Percentiles rank a stretch among this genome's conserved stretches.
Evolutionary conservation across 2,888 invertebrate genomes (phyloP).

Genomic region (Ceraclea dissimilis): DNA sequence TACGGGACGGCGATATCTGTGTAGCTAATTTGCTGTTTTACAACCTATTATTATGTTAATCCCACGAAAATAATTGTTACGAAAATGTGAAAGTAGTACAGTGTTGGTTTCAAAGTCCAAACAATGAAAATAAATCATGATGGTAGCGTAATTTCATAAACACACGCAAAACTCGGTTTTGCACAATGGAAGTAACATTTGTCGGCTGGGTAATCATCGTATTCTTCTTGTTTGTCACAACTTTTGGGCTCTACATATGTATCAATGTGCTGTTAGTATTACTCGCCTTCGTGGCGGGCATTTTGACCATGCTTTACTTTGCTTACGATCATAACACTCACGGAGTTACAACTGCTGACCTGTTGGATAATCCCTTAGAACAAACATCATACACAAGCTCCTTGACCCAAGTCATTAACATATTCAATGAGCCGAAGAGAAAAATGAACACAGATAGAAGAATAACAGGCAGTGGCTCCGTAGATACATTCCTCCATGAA

Average conservation of each 20-base stretch:
- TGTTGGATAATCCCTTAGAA: constrained; percentile 43
- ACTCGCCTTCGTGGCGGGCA: constrained; percentile 30
- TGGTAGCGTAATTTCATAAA: too few relatives aligned
- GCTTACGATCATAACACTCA: constrained; percentile 35
- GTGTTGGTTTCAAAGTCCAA: neutral
- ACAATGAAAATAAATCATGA: too few relatives aligned
- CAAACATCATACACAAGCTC: constrained; percentile 41
- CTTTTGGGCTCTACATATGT: constrained; percentile 38
- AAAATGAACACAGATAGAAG: constrained; percentile 39
- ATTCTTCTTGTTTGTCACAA: constrained; percentile 34
- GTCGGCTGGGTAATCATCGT: constrained; percentile 36
- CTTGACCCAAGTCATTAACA: constrained; percentile 28
- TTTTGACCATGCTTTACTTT: constrained; percentile 36
- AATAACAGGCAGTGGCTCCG: constrained; percentile 77
- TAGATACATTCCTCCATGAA: constrained; percentile 80
- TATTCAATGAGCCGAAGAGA: constrained; percentile 17
- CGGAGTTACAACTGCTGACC: constrained; percentile 31
- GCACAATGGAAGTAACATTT: constrained; percentile 12
- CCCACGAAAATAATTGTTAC: neutral
- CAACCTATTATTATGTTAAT: neutral
- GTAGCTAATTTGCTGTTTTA: neutral
- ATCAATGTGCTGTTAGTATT: constrained; percentile 31
- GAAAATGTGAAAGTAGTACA: neutral
- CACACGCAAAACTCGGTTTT: too few relatives aligned
- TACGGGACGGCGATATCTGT: too few relatives aligned